Evolutionary conservation across 2,113 vertebrate species (phyloP).

Genomic region (Antennarius striatus): DNA sequence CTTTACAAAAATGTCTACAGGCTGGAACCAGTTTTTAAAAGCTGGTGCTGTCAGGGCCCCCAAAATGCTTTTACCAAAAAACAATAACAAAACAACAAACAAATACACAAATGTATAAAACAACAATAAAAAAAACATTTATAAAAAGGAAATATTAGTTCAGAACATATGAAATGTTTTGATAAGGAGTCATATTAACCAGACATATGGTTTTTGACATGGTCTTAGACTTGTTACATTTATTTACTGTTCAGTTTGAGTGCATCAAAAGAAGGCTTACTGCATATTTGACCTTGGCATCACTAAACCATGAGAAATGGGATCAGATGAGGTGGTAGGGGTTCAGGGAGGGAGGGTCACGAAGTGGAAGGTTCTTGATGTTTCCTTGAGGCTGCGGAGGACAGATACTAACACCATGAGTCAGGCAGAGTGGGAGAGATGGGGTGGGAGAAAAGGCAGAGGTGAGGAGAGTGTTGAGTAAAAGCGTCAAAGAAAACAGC

Average conservation of each 20-base stretch:
- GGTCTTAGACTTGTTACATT: no score
- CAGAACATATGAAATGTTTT: no score
- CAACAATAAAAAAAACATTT: no score
- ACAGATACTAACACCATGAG: conserved; percentile 35
- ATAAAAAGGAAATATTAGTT: no score
- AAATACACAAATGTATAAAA: no score
- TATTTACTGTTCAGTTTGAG: background rate
- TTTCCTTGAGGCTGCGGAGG: conserved; percentile 16
- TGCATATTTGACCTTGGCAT: background rate
- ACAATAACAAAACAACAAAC: no score
- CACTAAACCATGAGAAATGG: background rate
- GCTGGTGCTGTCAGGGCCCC: no score
- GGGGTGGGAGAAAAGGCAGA: background rate
- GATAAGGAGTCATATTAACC: no score
- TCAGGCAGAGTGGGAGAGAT: conserved; percentile 1
- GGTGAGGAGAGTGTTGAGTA: conserved; percentile 3
- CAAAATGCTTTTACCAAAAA: no score
- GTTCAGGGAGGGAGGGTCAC: background rate
- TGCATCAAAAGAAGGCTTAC: background rate
- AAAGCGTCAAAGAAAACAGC: conserved; percentile 1
- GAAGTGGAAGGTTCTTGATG: conserved; percentile 9
- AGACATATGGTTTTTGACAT: no score
- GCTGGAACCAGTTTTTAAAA: no score
- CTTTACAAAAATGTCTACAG: no score
- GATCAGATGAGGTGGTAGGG: background rate